Evolutionary conservation across 2,888 invertebrate species (phyloP).

Genomic region (Nomada lathburiana): DNA sequence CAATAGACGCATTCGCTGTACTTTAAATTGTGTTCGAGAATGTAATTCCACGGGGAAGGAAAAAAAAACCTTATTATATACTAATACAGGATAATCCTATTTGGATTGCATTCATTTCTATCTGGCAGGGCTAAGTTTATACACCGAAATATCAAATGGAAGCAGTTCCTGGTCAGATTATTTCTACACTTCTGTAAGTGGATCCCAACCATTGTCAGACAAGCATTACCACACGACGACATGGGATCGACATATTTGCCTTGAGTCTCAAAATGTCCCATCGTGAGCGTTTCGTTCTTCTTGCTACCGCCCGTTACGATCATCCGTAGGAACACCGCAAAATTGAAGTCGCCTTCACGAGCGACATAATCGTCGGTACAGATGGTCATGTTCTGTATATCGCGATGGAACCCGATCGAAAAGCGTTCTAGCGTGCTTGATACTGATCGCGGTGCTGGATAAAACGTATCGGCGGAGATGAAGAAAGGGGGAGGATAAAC

Average conservation of each 20-base stretch:
- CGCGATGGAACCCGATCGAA: slow-evolving; percentile 71
- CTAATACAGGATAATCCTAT: too few species aligned
- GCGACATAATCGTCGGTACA: slow-evolving; percentile 72
- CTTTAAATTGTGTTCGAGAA: too few species aligned
- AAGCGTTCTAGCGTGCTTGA: slow-evolving; percentile 68
- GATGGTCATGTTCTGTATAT: slow-evolving; percentile 52
- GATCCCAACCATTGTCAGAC: not conserved
- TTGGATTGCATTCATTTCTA: too few species aligned
- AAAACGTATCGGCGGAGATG: not conserved
- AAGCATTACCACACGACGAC: not conserved
- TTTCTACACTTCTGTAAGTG: too few species aligned
- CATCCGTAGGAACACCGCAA: slow-evolving; percentile 46
- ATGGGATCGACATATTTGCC: slow-evolving; percentile 15
- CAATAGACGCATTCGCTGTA: too few species aligned
- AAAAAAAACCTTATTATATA: too few species aligned
- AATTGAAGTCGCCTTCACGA: slow-evolving; percentile 59
- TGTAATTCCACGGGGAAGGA: too few species aligned
- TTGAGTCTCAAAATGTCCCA: not conserved
- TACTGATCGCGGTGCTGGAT: slow-evolving; percentile 43
- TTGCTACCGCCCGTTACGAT: slow-evolving; percentile 25
- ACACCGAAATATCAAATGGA: too few species aligned
- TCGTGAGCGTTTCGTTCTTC: slow-evolving; percentile 6
- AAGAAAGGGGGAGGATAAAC: slow-evolving; percentile 38
- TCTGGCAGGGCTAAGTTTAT: too few species aligned
- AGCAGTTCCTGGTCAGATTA: too few species aligned